Conservation (phyloP, 2,797 vertebrate genomes). For the Pelochelys cantorii region DNA sequence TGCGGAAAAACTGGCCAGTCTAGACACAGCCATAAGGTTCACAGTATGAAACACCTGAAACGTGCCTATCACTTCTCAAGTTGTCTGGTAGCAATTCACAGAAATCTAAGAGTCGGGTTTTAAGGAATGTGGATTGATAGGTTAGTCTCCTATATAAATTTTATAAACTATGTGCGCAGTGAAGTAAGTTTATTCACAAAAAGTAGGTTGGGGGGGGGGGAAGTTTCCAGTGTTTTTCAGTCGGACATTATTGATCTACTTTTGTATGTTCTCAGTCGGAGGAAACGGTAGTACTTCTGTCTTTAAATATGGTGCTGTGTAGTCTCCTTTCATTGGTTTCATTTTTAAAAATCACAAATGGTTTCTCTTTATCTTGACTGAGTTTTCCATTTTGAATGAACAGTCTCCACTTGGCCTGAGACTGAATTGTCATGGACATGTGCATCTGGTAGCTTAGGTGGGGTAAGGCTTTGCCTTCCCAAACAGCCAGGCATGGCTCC, state of each 20-base stretch:
- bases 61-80: not conserved
- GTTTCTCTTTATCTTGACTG: not conserved
- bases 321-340: not conserved
- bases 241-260: not conserved
- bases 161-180: not conserved
- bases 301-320: not conserved
- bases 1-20: too few species aligned
- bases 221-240: not conserved
- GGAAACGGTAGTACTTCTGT: not conserved
- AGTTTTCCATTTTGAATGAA: constrained; percentile 10
- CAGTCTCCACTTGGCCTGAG: not conserved
- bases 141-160: not conserved
- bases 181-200: not conserved
- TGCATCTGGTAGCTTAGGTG: too few species aligned
- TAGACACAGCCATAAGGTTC: too few species aligned
- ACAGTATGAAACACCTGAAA: constrained; percentile 4
- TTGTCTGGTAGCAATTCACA: not conserved
- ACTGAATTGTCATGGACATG: not conserved
- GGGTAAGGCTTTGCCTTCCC: too few species aligned
- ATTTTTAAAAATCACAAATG: accelerated
- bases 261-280: not conserved
- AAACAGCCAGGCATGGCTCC: too few species aligned
- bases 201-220: not conserved
- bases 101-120: not conserved
- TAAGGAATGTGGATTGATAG: not conserved